phyloP scores from a whole-genome alignment of 1,140 invertebrate genomes.

The Phortica variegata region DNA sequence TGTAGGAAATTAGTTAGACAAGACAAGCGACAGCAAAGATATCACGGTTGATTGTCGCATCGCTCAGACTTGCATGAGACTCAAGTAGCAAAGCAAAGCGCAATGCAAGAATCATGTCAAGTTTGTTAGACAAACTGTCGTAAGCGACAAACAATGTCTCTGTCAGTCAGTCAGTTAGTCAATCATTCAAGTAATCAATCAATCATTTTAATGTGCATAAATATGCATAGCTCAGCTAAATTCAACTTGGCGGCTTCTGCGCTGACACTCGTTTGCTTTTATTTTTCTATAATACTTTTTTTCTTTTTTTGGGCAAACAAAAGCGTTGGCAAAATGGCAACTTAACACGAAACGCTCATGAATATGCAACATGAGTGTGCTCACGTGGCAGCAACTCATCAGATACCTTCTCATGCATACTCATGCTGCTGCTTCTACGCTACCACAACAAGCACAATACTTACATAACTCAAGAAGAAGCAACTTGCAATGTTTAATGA shows the following conservation, averaged over 20 bases:
- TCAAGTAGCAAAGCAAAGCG: too few species aligned
- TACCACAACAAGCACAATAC: not conserved
- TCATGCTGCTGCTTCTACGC: constrained; percentile 9
- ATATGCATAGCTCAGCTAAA: not conserved
- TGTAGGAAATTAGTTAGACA: too few species aligned
- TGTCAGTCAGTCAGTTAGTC: constrained; percentile 22
- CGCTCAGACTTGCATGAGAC: too few species aligned
- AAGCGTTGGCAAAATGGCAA: constrained; percentile 37
- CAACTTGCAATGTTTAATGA: constrained; percentile 35
- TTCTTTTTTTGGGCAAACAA: not conserved
- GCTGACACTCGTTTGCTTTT: too few species aligned
- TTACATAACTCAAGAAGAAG: not conserved
- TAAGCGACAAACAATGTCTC: constrained; percentile 7
- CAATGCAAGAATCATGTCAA: too few species aligned
- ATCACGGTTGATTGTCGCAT: too few species aligned
- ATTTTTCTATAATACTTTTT: too few species aligned
- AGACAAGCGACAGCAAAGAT: too few species aligned
- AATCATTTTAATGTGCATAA: constrained; percentile 25
- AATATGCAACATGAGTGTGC: constrained; percentile 35
- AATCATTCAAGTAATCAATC: constrained; percentile 22
- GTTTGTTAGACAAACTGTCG: too few species aligned
- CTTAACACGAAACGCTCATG: constrained; percentile 53
- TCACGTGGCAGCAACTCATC: not conserved
- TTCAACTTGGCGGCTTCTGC: constrained; percentile 11
- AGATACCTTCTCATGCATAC: too few species aligned